Conservation (phyloP, 2,888 invertebrate genomes). For the Drosophila aldrichi region DNA sequence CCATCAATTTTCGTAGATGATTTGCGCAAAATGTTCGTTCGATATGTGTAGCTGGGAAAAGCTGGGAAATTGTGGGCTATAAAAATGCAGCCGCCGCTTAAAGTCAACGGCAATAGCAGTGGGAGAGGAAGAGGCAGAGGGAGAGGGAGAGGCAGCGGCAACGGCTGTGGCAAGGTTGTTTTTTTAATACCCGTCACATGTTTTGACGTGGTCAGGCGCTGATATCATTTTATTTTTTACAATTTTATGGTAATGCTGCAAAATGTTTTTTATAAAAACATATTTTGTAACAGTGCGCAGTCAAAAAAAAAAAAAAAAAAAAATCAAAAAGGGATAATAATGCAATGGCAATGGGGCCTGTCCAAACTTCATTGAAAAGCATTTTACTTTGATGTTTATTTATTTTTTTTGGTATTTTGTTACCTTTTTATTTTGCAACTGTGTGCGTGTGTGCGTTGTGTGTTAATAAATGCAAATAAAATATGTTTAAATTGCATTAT, state of each 20-base stretch:
- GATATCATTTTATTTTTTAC: slow-evolving; percentile 54
- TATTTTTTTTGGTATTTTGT: slow-evolving; percentile 43
- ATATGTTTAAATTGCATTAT: slow-evolving; percentile 81
- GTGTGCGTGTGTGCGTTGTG: slow-evolving; percentile 9
- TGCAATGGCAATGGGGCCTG: slow-evolving; percentile 50
- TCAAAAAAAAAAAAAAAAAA: slow-evolving; percentile 45
- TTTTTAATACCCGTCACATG: slow-evolving; percentile 79
- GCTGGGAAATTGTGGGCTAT: slow-evolving; percentile 32
- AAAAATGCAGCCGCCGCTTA: slow-evolving; percentile 69
- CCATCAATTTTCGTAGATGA: slow-evolving; percentile 81
- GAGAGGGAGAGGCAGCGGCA: background rate
- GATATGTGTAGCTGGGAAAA: slow-evolving; percentile 25
- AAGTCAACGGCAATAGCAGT: slow-evolving; percentile 31
- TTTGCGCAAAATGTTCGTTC: slow-evolving; percentile 70
- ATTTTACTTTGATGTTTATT: slow-evolving; percentile 73
- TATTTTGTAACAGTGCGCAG: slow-evolving; percentile 75
- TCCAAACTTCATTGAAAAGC: slow-evolving; percentile 62
- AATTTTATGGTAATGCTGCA: slow-evolving; percentile 77
- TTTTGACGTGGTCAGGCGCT: slow-evolving; percentile 70
- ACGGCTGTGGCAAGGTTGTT: slow-evolving; percentile 47
- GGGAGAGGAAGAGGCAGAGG: no score
- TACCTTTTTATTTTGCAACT: slow-evolving; percentile 35
- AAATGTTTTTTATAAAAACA: slow-evolving; percentile 76
- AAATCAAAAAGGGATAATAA: slow-evolving; percentile 66
- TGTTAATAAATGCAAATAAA: slow-evolving; percentile 80